Evolutionary conservation across 2,797 vertebrate species (phyloP).

Genomic region (Columba guinea): DNA sequence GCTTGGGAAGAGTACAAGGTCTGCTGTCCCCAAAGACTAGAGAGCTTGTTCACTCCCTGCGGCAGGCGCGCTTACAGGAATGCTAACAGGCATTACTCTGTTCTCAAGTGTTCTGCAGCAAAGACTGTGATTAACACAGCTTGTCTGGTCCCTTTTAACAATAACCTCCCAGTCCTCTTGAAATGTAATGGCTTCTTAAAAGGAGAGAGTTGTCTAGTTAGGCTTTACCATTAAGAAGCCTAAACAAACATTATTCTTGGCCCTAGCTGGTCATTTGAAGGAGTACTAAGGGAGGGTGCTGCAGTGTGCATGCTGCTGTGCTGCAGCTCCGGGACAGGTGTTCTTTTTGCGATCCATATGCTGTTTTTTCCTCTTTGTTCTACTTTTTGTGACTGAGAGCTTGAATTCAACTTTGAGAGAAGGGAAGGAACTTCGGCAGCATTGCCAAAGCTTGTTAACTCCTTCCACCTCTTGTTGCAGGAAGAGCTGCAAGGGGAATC

Average conservation of each 20-base stretch:
- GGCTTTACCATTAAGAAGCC: conserved; percentile 19
- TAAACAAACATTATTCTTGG: conserved; percentile 13
- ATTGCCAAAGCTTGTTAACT: background rate
- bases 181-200: conserved; percentile 9
- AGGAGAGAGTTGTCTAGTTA: background rate
- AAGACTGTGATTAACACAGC: background rate
- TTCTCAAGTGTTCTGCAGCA: background rate
- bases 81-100: background rate
- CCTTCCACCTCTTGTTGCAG: background rate
- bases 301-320: background rate
- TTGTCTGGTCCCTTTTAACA: conserved; percentile 2
- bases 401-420: background rate
- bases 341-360: background rate
- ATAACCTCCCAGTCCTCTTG: background rate
- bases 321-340: background rate
- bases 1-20: background rate
- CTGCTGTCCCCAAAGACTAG: background rate
- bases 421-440: background rate
- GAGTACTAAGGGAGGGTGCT: background rate
- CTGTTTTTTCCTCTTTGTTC: background rate
- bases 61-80: background rate
- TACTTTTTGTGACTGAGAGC: background rate
- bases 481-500: background rate
- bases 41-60: background rate
- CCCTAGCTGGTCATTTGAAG: background rate